Conservation (phyloP, 2,797 vertebrate genomes). For the Sebastes vulpes region DNA sequence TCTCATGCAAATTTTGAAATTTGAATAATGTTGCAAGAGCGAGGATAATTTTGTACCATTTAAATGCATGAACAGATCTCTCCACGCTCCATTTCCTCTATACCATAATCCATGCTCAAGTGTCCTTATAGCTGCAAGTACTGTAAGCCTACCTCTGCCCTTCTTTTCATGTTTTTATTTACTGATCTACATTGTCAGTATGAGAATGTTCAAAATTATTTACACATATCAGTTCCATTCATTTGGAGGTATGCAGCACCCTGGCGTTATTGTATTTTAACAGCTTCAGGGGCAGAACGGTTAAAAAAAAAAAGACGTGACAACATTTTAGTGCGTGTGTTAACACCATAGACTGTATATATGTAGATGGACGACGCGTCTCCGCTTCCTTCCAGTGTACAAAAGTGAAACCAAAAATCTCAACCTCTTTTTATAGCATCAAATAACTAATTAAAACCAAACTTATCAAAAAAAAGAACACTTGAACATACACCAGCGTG, state of each 20-base stretch:
- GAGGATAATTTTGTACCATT: conserved; percentile 42
- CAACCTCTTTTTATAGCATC: no score
- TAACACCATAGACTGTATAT: neutral
- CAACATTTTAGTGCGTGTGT: neutral
- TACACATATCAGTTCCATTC: neutral
- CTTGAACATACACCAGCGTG: no score
- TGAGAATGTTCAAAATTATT: neutral
- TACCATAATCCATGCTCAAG: conserved; percentile 24
- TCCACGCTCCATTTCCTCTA: conserved; percentile 15
- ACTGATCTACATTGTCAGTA: neutral
- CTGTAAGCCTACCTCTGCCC: neutral
- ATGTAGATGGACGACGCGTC: no score
- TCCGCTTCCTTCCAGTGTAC: no score
- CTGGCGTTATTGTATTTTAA: neutral
- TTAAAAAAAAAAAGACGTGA: neutral
- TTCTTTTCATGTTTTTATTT: conserved; percentile 8
- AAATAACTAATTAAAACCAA: no score
- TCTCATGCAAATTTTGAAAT: conserved; percentile 52
- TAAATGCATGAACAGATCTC: conserved; percentile 48
- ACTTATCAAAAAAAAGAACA: no score
- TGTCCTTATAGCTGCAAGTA: neutral
- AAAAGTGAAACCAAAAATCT: no score
- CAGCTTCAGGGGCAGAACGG: neutral
- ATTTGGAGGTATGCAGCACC: neutral
- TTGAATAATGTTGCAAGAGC: conserved; percentile 37